Evolutionary conservation across 2,888 invertebrate species (phyloP).

Genomic region (Lycia hirtaria): DNA sequence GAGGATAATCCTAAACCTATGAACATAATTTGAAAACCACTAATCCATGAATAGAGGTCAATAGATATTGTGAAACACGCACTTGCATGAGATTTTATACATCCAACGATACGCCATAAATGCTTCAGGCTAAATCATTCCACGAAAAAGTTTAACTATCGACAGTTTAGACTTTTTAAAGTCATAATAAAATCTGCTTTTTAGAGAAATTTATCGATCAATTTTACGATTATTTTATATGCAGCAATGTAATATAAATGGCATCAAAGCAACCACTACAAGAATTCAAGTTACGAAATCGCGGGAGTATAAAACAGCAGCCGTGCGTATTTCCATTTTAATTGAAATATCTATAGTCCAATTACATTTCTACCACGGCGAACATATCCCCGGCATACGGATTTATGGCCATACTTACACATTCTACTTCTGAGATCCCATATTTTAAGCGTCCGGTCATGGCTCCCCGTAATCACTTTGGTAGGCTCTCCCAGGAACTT

Average conservation of each 20-base stretch:
- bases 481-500: constrained; percentile 96
- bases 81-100: background rate
- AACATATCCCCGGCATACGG: constrained; percentile 19
- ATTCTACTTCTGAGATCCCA: constrained; percentile 97
- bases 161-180: constrained; percentile 12
- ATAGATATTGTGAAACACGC: background rate
- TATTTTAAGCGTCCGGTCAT: constrained; percentile 98
- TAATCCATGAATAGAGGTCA: too few species aligned
- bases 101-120: constrained; percentile 3
- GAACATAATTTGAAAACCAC: too few species aligned
- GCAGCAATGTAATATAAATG: constrained; percentile 8
- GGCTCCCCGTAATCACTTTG: constrained; percentile 98
- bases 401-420: constrained; percentile 65
- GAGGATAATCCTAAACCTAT: too few species aligned
- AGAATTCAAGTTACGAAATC: constrained; percentile 25
- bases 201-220: constrained; percentile 3
- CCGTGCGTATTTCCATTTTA: constrained; percentile 31
- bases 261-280: background rate
- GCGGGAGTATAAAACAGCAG: constrained; percentile 21
- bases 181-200: constrained; percentile 15
- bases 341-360: constrained; percentile 33
- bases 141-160: constrained; percentile 8
- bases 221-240: constrained; percentile 10
- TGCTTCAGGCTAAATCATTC: constrained; percentile 15
- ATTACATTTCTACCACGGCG: constrained; percentile 30